A percentile compares a stretch with the other conserved stretches of the same genome.
These are phyloP conservation scores for Harpagus bidentatus DNA, from an alignment of 2,113 vertebrate genomes.

Conservation along the genomic window DNA sequence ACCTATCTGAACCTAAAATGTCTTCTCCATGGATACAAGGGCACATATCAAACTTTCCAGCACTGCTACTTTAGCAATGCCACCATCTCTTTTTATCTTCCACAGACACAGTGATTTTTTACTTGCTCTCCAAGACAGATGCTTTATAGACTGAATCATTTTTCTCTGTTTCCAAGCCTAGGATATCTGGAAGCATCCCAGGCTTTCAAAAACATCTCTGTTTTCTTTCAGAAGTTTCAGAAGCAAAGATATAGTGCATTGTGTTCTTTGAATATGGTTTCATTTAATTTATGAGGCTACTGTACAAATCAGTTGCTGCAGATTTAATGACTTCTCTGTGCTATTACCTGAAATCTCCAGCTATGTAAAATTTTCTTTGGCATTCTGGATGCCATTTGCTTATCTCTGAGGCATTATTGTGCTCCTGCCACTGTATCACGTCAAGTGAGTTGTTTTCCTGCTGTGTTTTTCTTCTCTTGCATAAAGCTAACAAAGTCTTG, in stretches of 20 bases:
- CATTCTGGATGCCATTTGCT: background rate
- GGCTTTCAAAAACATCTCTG: background rate
- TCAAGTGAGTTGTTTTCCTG: background rate
- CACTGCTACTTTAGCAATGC: background rate
- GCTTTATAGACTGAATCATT: background rate
- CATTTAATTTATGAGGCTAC: background rate
- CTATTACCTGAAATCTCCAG: background rate
- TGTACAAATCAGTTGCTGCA: background rate
- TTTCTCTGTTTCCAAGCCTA: background rate
- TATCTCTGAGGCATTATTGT: background rate
- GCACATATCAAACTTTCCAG: background rate
- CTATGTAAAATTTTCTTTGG: background rate
- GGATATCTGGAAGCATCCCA: background rate
- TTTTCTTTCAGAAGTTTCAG: background rate
- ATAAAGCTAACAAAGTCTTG: background rate
- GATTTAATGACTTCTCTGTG: background rate
- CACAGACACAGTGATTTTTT: background rate
- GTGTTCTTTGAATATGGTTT: background rate
- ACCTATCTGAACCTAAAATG: background rate
- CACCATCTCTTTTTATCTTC: background rate
- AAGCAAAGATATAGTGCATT: background rate
- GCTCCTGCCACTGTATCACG: background rate
- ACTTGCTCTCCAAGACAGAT: background rate
- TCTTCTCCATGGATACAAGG: background rate
- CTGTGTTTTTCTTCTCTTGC: background rate